Evolutionary conservation across 1,140 invertebrate species (phyloP), one percentile per base, ranked within the genome.

Genomic region (Zaprionus vittiger): DNA sequence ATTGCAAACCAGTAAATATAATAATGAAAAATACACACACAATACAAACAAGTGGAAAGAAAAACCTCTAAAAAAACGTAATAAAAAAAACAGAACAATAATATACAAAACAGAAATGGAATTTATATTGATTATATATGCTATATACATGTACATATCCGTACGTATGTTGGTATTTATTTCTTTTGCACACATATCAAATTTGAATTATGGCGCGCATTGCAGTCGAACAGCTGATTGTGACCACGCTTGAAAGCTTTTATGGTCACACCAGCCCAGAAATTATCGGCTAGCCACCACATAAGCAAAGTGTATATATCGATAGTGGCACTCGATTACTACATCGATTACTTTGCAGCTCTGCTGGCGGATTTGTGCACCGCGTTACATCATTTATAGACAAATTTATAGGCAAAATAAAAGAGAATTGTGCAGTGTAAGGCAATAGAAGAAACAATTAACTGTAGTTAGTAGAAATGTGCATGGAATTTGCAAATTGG

Each of bases 81-180:
- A 86, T 85, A 85, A 85, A 85, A 83, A 83, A 89, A 83, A 78
- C 78, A 81, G 84, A 90, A 89, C 81, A 89, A 89, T 89, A 89
- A 87, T 76, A 76, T 72, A 76, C 60, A 72, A 72, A 71, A 3
- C 2, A 1, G 5, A 34, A 34, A 34, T 34, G 31, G 31, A 34
- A 17, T 47, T 38, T 14, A 47, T 47, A 47, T 47, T 47, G 9
- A 44, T 44, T 6, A 44, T n/a, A 17, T 44, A 17, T 15, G n/a
- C 2, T 37, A 9, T 31, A 38, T 3, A 26, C 56, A 47, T 34
- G 2, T 0, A 34, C 31, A 9, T 34, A 34, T 34, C 3, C 31
- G 9, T 34, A 34, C 31, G 31, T 31, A 22, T 22, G 24, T 1
- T 37, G 17, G 22, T 41, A 6, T 47, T 14, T 24, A 47, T 28